A percentile compares a stretch with the other conserved stretches of the same genome.
phyloP scores from a whole-genome alignment of 2,797 vertebrate genomes.

The Melanotaenia nigrans region DNA sequence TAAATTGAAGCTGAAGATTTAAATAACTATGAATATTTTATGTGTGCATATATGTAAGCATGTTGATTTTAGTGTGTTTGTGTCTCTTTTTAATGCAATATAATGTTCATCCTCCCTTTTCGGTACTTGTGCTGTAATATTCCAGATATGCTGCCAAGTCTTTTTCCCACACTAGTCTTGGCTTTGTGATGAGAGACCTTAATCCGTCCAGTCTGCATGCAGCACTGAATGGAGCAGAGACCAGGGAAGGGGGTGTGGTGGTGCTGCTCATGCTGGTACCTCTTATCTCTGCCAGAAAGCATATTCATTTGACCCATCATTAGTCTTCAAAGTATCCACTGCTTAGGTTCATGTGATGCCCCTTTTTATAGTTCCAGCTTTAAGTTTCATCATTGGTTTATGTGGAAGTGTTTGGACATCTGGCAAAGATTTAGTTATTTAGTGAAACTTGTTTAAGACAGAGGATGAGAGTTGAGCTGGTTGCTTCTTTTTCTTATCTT shows the following conservation, averaged over 20 bases:
- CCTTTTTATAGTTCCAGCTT: conserved; percentile 18
- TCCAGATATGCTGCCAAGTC: conserved; percentile 58
- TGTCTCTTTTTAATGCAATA: conserved; percentile 19
- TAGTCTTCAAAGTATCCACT: conserved; percentile 33
- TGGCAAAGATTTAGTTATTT: conserved; percentile 10
- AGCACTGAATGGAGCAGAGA: conserved; percentile 59
- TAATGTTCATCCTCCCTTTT: conserved; percentile 10
- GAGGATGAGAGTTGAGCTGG: no score
- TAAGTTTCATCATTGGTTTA: conserved; percentile 15
- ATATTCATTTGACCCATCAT: conserved; percentile 14
- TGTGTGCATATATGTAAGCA: not conserved
- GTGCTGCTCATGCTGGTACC: conserved; percentile 69
- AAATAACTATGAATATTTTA: not conserved
- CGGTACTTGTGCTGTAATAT: conserved; percentile 25
- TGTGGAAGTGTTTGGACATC: conserved; percentile 33
- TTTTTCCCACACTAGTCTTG: conserved; percentile 60
- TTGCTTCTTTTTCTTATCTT: conserved; percentile 3
- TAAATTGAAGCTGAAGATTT: not conserved
- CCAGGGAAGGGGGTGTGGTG: conserved; percentile 75
- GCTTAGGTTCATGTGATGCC: conserved; percentile 11
- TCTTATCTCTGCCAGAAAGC: conserved; percentile 52
- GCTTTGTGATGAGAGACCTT: conserved; percentile 63
- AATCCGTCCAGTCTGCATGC: conserved; percentile 68
- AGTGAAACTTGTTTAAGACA: not conserved
- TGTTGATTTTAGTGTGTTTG: conserved; percentile 15